These are phyloP conservation scores for Saccostrea echinata DNA, from an alignment of 1,140 invertebrate genomes.

Conservation along the genomic window DNA sequence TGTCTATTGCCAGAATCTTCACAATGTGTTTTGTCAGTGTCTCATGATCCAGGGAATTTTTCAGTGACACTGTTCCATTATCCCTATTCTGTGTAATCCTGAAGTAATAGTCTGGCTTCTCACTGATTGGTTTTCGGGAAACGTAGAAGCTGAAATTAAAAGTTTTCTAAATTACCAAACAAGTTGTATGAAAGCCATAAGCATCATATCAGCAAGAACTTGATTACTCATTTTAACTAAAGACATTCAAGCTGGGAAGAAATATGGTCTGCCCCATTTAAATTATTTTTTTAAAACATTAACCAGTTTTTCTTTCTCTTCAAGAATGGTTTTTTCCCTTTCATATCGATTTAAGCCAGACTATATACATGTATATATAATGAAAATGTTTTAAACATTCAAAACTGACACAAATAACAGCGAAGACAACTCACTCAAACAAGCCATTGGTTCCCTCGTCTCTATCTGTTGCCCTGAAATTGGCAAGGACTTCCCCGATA, in stretches of 20 bases:
- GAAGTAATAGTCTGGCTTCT: slow-evolving; percentile 35
- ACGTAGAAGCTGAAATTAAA: slow-evolving; percentile 25
- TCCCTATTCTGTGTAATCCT: not conserved
- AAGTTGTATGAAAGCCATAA: too few species aligned
- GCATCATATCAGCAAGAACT: too few species aligned
- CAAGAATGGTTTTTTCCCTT: too few species aligned
- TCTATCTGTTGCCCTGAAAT: slow-evolving; percentile 46
- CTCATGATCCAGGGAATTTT: slow-evolving; percentile 42
- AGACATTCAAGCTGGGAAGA: too few species aligned
- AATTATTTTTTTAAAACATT: too few species aligned
- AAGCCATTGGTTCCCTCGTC: slow-evolving; percentile 45
- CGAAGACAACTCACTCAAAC: slow-evolving; percentile 34
- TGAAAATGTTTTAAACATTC: too few species aligned
- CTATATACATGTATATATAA: too few species aligned
- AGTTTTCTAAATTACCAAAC: too few species aligned
- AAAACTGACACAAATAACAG: not conserved
- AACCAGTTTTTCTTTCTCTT: too few species aligned
- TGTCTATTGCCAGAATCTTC: slow-evolving; percentile 49
- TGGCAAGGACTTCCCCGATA: not conserved
- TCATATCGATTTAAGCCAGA: too few species aligned
- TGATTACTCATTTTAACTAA: too few species aligned
- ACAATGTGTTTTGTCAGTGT: slow-evolving; percentile 30
- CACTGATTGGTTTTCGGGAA: slow-evolving; percentile 36
- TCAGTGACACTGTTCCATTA: slow-evolving; percentile 29
- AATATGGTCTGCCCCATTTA: too few species aligned